Evolutionary conservation across 2,888 invertebrate species (phyloP).

Genomic region (Spicauda simplicius): DNA sequence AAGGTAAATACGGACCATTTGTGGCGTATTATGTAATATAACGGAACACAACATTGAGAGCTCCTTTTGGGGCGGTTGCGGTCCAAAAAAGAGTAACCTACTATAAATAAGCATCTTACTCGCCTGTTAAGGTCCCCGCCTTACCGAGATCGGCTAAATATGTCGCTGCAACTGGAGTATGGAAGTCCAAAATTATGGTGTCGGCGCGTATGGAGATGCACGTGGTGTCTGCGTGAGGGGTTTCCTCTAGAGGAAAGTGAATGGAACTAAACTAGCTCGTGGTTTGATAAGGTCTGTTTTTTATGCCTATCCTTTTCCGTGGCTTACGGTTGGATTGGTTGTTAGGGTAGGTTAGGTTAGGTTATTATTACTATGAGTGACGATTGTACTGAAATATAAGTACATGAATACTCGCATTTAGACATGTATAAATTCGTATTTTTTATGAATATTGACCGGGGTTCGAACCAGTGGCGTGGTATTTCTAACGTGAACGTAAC

Average conservation of each 20-base stretch:
- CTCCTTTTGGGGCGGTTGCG: conserved; percentile 51
- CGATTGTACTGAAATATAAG: no score
- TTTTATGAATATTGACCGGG: no score
- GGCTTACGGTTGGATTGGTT: no score
- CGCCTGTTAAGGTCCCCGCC: conserved; percentile 63
- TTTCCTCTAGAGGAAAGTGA: conserved; percentile 50
- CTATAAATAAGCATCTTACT: conserved; percentile 65
- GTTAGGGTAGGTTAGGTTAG: no score
- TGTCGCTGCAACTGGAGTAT: conserved; percentile 62
- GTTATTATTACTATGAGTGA: no score
- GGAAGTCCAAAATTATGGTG: conserved; percentile 78
- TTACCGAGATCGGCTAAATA: conserved; percentile 69
- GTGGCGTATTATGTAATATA: conserved; percentile 55
- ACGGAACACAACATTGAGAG: conserved; percentile 44
- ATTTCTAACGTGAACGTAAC: no score
- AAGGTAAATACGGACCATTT: conserved; percentile 56
- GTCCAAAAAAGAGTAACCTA: conserved; percentile 67
- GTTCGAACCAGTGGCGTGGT: no score
- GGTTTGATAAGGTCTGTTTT: neutral
- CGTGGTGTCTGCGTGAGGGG: conserved; percentile 66
- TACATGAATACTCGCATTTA: no score
- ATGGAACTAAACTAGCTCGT: conserved; percentile 24
- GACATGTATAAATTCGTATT: no score
- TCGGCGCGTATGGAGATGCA: conserved; percentile 68
- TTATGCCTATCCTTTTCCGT: neutral